Percentiles rank a stretch among this genome's conserved stretches.
These are phyloP conservation scores for Maniola jurtina DNA, from an alignment of 1,140 invertebrate species.

Conservation along the genomic window DNA sequence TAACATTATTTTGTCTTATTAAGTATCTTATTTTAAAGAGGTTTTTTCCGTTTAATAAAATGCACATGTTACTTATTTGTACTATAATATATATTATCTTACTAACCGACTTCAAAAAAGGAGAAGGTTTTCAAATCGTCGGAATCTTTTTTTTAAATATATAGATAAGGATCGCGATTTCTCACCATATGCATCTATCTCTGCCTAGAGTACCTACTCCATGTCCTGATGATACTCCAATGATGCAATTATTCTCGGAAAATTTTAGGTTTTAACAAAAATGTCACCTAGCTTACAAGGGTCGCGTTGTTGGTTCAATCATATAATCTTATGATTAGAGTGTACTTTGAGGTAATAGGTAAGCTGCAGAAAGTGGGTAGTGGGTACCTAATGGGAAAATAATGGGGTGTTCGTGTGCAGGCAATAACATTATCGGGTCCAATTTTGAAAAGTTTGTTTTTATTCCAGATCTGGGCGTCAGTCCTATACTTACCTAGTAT, in stretches of 20 bases:
- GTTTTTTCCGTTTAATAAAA: too few relatives aligned
- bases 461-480: background rate
- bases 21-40: too few relatives aligned
- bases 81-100: too few relatives aligned
- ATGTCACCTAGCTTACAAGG: background rate
- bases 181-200: too few relatives aligned
- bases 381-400: constrained; percentile 7
- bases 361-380: background rate
- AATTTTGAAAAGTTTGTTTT: background rate
- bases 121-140: too few relatives aligned
- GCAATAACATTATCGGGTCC: background rate
- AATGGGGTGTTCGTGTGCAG: constrained; percentile 1
- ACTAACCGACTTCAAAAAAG: too few relatives aligned
- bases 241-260: background rate
- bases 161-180: too few relatives aligned
- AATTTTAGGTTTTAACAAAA: background rate
- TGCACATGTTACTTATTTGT: too few relatives aligned
- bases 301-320: background rate
- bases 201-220: too few relatives aligned
- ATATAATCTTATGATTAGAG: background rate
- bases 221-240: too few relatives aligned
- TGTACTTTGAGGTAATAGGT: background rate
- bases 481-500: background rate
- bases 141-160: too few relatives aligned
- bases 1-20: too few relatives aligned